Percentiles rank a stretch among this genome's conserved stretches.
These are phyloP conservation scores for Galaxea fascicularis DNA, from an alignment of 92 coral and sea anemone species.

Conservation along the genomic window DNA sequence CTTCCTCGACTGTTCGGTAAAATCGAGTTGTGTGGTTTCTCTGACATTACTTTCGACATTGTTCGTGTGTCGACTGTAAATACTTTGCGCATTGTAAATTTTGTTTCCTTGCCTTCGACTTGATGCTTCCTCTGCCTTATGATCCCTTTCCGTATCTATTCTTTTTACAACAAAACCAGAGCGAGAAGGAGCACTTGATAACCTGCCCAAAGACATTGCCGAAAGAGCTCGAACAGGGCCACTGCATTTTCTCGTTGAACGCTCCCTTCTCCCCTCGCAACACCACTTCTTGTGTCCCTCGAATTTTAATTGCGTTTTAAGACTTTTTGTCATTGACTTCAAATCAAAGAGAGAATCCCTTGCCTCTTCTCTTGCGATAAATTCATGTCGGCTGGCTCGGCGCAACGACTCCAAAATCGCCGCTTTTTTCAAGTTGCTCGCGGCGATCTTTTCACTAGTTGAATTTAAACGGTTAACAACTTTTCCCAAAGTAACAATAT, in stretches of 20 bases:
- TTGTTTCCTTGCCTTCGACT: background rate
- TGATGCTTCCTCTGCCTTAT: background rate
- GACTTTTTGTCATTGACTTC: conserved; percentile 23
- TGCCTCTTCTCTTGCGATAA: background rate
- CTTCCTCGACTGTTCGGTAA: background rate
- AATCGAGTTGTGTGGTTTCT: background rate
- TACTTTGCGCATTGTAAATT: background rate
- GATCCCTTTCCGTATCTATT: background rate
- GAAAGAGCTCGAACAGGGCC: background rate
- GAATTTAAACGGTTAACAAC: conserved; percentile 9
- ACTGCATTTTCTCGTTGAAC: background rate
- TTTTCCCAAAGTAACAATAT: conserved; percentile 19
- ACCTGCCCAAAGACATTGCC: background rate
- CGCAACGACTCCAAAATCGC: background rate
- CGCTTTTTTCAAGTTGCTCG: background rate
- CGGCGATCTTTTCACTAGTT: conserved; percentile 25
- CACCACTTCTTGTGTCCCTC: background rate
- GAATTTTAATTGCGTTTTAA: conserved; percentile 1
- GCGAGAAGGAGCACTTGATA: background rate
- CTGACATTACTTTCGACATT: conserved; percentile 1
- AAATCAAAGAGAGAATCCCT: conserved; percentile 14
- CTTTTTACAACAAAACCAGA: background rate
- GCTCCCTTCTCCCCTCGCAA: background rate
- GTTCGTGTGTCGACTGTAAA: conserved; percentile 51
- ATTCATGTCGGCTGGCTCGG: conserved; percentile 15